These are phyloP conservation scores for Raja brachyura DNA, from an alignment of 2,113 vertebrate genomes.

Conservation along the genomic window DNA sequence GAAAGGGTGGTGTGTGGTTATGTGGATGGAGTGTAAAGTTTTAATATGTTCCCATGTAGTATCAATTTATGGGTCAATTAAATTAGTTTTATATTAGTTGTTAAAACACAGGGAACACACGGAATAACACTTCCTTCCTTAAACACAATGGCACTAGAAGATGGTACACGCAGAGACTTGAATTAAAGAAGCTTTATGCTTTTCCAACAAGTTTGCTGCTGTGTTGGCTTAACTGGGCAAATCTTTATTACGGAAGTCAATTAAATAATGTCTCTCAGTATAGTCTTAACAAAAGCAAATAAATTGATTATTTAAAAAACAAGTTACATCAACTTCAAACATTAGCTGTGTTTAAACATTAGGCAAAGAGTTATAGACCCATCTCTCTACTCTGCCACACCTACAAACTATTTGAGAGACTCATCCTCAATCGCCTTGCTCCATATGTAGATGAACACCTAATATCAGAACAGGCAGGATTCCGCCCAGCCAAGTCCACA, in stretches of 20 bases:
- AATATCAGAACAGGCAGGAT: too few relatives aligned
- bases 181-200: neutral
- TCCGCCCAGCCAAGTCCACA: too few relatives aligned
- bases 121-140: neutral
- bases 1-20: neutral
- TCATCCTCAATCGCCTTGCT: too few relatives aligned
- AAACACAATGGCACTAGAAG: neutral
- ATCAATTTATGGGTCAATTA: neutral
- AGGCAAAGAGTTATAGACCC: too few relatives aligned
- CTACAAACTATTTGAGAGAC: too few relatives aligned
- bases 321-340: too few relatives aligned
- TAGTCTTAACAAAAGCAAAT: neutral
- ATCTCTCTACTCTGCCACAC: too few relatives aligned
- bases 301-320: too few relatives aligned
- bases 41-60: neutral
- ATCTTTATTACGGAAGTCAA: neutral
- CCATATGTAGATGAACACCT: too few relatives aligned
- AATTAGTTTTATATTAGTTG: neutral
- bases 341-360: too few relatives aligned
- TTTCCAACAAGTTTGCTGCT: neutral
- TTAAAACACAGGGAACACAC: neutral
- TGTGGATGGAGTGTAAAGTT: neutral
- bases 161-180: neutral
- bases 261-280: neutral
- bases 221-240: neutral